Conservation (phyloP, 2,113 vertebrate species). For the Eurystomus gularis region DNA sequence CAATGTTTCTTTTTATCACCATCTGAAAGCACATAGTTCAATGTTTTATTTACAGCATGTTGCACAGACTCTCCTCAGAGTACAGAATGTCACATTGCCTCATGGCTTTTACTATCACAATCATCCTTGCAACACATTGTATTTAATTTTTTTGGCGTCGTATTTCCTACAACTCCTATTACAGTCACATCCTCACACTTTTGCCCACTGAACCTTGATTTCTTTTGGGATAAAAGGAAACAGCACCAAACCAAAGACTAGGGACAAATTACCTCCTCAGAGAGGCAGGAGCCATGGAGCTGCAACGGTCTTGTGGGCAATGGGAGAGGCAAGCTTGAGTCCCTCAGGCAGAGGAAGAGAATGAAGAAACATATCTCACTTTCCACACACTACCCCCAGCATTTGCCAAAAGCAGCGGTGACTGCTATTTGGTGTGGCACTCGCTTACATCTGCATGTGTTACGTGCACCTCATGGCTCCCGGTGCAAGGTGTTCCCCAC, state of each 20-base stretch:
- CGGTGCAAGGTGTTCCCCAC: background rate
- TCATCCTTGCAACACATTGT: background rate
- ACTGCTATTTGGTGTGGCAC: background rate
- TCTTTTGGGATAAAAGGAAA: background rate
- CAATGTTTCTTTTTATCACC: background rate
- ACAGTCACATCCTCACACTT: background rate
- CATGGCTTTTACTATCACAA: background rate
- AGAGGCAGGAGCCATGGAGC: background rate
- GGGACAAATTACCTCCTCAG: background rate
- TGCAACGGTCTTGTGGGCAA: background rate
- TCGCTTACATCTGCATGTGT: background rate
- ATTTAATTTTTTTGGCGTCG: background rate
- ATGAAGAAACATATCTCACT: background rate
- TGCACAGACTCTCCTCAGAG: background rate
- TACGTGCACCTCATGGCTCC: fast-evolving
- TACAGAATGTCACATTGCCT: background rate
- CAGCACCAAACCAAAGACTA: background rate
- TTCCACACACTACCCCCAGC: background rate
- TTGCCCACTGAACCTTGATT: background rate
- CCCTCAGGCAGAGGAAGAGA: background rate
- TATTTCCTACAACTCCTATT: background rate
- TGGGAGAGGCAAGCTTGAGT: background rate
- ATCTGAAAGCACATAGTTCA: background rate
- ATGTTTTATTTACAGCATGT: background rate
- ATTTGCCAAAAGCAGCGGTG: background rate